Evolutionary conservation across 2,113 vertebrate genomes (phyloP).

Genomic region (Pseudolaguvia tuberculata): DNA sequence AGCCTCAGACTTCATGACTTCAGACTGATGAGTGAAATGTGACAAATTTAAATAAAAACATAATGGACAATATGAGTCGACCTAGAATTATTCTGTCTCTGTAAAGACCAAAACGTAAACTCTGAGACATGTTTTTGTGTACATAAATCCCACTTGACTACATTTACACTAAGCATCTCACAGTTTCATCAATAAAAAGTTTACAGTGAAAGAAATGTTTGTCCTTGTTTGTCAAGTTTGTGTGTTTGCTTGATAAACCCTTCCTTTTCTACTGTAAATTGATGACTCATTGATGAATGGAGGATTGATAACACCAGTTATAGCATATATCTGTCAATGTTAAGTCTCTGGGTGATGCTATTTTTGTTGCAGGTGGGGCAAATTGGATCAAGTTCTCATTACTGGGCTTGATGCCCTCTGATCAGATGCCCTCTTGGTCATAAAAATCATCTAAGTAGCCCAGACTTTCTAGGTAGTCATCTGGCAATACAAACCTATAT

Average conservation of each 20-base stretch:
- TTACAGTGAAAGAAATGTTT: not conserved
- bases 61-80: not conserved
- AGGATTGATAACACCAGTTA: not conserved
- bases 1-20: not conserved
- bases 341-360: not conserved
- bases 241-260: not conserved
- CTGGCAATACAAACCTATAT: no score
- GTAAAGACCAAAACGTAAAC: not conserved
- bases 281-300: not conserved
- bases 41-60: not conserved
- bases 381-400: not conserved
- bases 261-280: not conserved
- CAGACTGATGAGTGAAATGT: not conserved
- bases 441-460: no score
- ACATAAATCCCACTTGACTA: not conserved
- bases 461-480: no score
- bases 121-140: not conserved
- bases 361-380: not conserved
- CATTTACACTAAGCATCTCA: not conserved
- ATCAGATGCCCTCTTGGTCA: no score
- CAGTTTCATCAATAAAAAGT: constrained; percentile 22
- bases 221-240: no score
- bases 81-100: not conserved
- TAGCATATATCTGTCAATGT: not conserved
- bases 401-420: no score